Percentiles rank a stretch among this genome's conserved stretches.
phyloP scores from a whole-genome alignment of 2,888 invertebrate species.

The Drosophila infuscata region DNA sequence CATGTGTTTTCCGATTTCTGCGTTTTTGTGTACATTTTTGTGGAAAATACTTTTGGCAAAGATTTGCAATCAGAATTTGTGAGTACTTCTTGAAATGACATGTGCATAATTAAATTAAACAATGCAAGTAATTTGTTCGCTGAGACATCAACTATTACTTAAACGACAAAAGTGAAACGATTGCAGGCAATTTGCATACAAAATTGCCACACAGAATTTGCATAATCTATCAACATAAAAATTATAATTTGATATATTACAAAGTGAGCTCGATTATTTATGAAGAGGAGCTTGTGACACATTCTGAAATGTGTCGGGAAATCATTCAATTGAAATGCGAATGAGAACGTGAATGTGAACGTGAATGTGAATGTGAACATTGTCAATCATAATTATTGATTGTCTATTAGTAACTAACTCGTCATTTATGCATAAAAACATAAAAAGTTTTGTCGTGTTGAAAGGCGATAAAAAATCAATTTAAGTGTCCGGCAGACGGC shows the following conservation, averaged over 20 bases:
- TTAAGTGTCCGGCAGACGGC: slow-evolving; percentile 54
- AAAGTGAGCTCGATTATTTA: slow-evolving; percentile 12
- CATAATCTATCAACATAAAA: slow-evolving; percentile 31
- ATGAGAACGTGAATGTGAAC: slow-evolving; percentile 10
- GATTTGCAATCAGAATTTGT: slow-evolving; percentile 8
- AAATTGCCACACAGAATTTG: slow-evolving; percentile 7
- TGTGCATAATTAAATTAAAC: slow-evolving; percentile 3
- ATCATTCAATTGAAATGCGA: slow-evolving; percentile 46
- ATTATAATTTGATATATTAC: slow-evolving; percentile 17
- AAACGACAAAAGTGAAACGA: slow-evolving; percentile 3
- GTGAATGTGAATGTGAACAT: slow-evolving; percentile 18
- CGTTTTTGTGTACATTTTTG: slow-evolving; percentile 15
- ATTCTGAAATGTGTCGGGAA: slow-evolving; percentile 47
- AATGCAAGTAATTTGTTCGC: neutral
- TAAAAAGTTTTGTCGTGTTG: slow-evolving; percentile 59
- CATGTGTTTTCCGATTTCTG: neutral
- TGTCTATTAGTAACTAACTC: slow-evolving; percentile 60
- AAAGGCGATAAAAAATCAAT: slow-evolving; percentile 77
- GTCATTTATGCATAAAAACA: slow-evolving; percentile 63
- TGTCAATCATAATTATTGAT: slow-evolving; percentile 79
- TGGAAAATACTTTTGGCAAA: slow-evolving; percentile 27
- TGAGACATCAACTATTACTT: too few relatives aligned
- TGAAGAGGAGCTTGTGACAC: slow-evolving; percentile 15
- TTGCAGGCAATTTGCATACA: slow-evolving; percentile 24
- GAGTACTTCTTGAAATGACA: neutral